Evolutionary conservation across 2,113 vertebrate genomes (phyloP).

Genomic region (Eurypyga helias): DNA sequence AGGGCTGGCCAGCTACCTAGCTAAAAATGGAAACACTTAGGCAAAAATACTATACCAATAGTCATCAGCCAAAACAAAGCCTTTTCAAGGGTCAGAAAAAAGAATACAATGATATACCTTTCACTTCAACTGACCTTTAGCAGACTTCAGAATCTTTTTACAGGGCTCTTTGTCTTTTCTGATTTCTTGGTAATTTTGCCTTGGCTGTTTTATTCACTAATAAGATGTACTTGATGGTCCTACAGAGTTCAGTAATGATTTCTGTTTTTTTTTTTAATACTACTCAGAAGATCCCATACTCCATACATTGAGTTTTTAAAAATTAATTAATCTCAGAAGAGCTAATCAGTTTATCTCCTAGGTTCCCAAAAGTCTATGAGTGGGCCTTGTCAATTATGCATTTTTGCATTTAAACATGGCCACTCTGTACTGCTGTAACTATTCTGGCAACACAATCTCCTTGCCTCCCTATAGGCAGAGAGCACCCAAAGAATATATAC

Average conservation of each 20-base stretch:
- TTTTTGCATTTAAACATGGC: background rate
- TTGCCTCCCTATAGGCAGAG: background rate
- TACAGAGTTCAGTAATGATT: background rate
- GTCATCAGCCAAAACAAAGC: background rate
- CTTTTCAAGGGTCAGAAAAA: background rate
- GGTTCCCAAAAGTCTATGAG: background rate
- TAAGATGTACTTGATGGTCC: background rate
- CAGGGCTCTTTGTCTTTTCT: background rate
- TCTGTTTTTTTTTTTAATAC: background rate
- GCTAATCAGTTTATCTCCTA: background rate
- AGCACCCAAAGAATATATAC: background rate
- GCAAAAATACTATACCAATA: background rate
- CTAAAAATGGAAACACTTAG: background rate
- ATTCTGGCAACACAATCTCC: background rate
- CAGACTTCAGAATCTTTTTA: background rate
- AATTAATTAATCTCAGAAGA: background rate
- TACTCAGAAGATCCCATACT: background rate
- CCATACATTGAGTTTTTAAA: fast-evolving
- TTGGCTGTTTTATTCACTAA: background rate
- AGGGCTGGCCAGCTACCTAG: background rate
- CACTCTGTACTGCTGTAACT: background rate
- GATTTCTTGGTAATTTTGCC: background rate
- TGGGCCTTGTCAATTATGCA: background rate
- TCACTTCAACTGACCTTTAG: background rate
- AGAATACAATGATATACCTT: background rate